Percentiles rank a stretch among this genome's conserved stretches.
These are phyloP conservation scores for Hypselothyrea guttata DNA, from an alignment of 2,888 invertebrate species.

Conservation along the genomic window DNA sequence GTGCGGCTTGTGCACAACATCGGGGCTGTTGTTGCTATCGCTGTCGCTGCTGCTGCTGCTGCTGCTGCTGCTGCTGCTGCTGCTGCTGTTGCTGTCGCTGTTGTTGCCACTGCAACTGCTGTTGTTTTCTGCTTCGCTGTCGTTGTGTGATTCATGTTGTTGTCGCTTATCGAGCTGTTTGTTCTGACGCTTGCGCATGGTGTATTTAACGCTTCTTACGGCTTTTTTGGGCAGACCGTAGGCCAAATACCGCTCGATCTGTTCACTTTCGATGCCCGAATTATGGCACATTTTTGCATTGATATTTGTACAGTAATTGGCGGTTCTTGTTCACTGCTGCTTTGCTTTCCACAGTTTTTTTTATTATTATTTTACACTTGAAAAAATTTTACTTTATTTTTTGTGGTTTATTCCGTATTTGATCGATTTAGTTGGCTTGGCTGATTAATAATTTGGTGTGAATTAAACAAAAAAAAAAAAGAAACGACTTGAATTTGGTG, in stretches of 20 bases:
- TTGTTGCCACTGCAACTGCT: conserved; percentile 10
- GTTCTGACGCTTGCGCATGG: conserved; percentile 69
- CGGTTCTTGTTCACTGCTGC: conserved; percentile 25
- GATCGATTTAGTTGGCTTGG: background rate
- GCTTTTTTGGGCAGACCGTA: conserved; percentile 81
- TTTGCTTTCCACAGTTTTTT: background rate
- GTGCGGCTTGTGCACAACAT: conserved; percentile 9
- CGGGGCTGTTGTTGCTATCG: conserved; percentile 48
- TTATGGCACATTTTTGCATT: conserved; percentile 80
- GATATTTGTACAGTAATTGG: conserved; percentile 34
- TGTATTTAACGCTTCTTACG: conserved; percentile 77
- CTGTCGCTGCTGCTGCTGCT: conserved; percentile 29
- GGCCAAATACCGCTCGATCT: conserved; percentile 80
- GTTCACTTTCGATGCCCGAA: conserved; percentile 77
- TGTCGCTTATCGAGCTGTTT: conserved; percentile 16
- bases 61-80: conserved; percentile 14
- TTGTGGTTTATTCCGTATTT: conserved; percentile 15
- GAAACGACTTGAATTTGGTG: conserved; percentile 19
- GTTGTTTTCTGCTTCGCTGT: conserved; percentile 27
- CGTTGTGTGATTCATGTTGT: conserved; percentile 31
- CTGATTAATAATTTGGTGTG: no score
- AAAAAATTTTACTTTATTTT: conserved; percentile 24
- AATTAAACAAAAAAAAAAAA: conserved; percentile 5
- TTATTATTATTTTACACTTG: conserved; percentile 20
- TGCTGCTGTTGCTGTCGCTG: conserved; percentile 36